A percentile compares a stretch with the other conserved stretches of the same genome.
Conservation (phyloP, 2,797 vertebrate species). For the Chlorospingus semifuscus region DNA sequence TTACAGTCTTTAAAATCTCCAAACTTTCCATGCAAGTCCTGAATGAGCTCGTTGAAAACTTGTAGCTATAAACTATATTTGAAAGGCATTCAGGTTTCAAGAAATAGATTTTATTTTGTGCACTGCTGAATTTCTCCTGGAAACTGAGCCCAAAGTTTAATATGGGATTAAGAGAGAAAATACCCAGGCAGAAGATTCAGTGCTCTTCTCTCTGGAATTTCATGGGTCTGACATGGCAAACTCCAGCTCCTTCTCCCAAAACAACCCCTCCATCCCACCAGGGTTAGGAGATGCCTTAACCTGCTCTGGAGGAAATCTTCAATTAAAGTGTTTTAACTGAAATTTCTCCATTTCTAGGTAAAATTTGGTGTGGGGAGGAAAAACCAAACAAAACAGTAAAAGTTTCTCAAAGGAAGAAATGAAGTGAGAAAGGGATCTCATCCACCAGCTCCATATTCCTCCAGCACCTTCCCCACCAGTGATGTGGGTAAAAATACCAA, state of each 20-base stretch:
- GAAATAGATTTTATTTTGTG: not conserved
- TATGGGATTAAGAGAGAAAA: not conserved
- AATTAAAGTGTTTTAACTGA: not conserved
- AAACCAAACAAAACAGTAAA: not conserved
- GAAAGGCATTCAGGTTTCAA: not conserved
- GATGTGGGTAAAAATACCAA: not conserved
- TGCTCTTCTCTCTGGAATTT: not conserved
- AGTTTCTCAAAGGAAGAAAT: not conserved
- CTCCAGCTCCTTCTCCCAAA: not conserved
- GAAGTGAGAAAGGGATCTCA: not conserved
- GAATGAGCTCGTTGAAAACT: not conserved
- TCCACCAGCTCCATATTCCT: not conserved
- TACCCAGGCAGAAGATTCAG: fast-evolving
- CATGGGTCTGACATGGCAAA: fast-evolving
- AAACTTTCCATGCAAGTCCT: not conserved
- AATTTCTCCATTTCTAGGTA: not conserved
- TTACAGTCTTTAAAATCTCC: not conserved
- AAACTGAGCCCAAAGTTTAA: not conserved
- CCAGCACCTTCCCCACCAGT: not conserved
- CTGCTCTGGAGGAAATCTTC: not conserved
- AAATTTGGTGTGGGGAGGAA: not conserved
- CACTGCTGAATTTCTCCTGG: not conserved
- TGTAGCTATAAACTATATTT: not conserved
- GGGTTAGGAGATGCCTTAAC: not conserved
- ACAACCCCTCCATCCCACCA: not conserved